These are phyloP conservation scores for Ectropis grisescens DNA, from an alignment of 1,140 invertebrate species.

Conservation along the genomic window DNA sequence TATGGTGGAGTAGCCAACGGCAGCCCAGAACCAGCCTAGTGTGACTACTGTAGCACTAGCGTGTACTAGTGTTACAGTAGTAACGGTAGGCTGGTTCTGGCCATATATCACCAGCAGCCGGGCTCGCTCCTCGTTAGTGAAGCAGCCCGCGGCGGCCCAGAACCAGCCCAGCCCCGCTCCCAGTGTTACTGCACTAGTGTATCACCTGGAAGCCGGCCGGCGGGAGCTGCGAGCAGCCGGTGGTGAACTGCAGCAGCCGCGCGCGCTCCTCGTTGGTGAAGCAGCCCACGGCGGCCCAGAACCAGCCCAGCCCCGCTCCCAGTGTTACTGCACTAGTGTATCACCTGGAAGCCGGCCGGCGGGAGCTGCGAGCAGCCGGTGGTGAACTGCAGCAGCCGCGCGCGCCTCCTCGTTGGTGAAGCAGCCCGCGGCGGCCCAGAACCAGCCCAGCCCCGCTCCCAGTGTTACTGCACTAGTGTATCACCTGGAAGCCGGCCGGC, in stretches of 20 bases:
- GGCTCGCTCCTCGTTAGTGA: slow-evolving; percentile 94
- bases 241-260: slow-evolving; percentile 94
- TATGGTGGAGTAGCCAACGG: slow-evolving; percentile 91
- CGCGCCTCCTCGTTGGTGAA: slow-evolving; percentile 90
- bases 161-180: slow-evolving; percentile 33
- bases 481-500: slow-evolving; percentile 87
- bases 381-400: slow-evolving; percentile 93
- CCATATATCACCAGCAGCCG: too few species aligned
- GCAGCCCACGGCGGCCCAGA: slow-evolving; percentile 93
- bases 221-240: slow-evolving; percentile 91
- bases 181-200: too few species aligned
- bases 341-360: slow-evolving; percentile 87
- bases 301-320: slow-evolving; percentile 91
- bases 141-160: slow-evolving; percentile 93
- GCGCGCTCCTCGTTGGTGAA: slow-evolving; percentile 96
- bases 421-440: slow-evolving; percentile 93
- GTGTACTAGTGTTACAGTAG: too few species aligned
- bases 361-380: slow-evolving; percentile 93
- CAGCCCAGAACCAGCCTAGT: slow-evolving; percentile 96
- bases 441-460: slow-evolving; percentile 91
- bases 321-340: too few species aligned
- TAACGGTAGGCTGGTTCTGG: too few species aligned
- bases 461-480: too few species aligned
- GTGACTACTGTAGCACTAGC: too few species aligned
- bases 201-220: slow-evolving; percentile 85